These are phyloP conservation scores for Bradynema listronoti DNA, from an alignment of 1,140 invertebrate species.

Conservation along the genomic window DNA sequence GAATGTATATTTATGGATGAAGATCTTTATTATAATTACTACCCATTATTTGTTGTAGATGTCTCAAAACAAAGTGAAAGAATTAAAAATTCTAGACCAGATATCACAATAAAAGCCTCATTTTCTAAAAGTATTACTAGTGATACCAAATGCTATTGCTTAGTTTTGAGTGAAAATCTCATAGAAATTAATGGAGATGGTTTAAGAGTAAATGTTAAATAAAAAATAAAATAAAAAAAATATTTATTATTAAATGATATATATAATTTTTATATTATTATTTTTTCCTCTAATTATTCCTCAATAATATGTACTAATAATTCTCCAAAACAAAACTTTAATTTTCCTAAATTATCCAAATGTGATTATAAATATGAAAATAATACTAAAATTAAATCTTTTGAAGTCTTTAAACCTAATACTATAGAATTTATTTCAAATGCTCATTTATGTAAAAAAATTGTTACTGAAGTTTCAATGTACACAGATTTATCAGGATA, in stretches of 20 bases:
- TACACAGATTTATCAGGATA: slow-evolving; percentile 36
- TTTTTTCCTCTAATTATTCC: slow-evolving; percentile 17
- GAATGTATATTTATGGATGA: slow-evolving; percentile 35
- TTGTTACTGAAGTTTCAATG: slow-evolving; percentile 30
- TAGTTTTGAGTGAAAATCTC: slow-evolving; percentile 30
- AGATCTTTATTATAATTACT: slow-evolving; percentile 31
- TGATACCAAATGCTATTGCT: slow-evolving; percentile 25
- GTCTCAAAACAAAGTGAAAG: slow-evolving; percentile 33
- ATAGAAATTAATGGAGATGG: slow-evolving; percentile 20
- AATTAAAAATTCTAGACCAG: slow-evolving; percentile 30
- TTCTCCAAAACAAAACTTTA: slow-evolving; percentile 32
- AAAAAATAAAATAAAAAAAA: slow-evolving; percentile 11
- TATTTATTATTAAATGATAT: slow-evolving; percentile 20
- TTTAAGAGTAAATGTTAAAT: slow-evolving; percentile 26
- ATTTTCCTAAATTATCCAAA: slow-evolving; percentile 23
- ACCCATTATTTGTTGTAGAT: slow-evolving; percentile 31
- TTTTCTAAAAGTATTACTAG: slow-evolving; percentile 20
- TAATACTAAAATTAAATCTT: slow-evolving; percentile 23
- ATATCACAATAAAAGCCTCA: slow-evolving; percentile 30
- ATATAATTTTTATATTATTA: slow-evolving; percentile 20
- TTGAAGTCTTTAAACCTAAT: slow-evolving; percentile 29
- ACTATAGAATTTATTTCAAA: slow-evolving; percentile 22
- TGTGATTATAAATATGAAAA: slow-evolving; percentile 32
- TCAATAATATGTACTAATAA: slow-evolving; percentile 29
- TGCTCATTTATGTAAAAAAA: slow-evolving; percentile 27